Conservation (phyloP, 1,140 invertebrate species). For the Panulirus ornatus region DNA sequence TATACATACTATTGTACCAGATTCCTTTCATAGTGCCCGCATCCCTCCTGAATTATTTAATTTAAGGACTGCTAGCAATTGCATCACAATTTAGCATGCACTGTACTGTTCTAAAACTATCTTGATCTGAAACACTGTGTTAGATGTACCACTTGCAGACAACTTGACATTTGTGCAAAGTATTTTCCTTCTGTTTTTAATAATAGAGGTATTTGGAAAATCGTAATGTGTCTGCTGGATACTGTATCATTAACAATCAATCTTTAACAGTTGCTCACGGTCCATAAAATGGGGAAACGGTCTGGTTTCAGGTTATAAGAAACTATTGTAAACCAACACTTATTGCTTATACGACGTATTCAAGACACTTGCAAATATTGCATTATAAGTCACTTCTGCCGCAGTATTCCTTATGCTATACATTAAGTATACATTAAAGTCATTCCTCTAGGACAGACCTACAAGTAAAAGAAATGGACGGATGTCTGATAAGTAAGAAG, state of each 20-base stretch:
- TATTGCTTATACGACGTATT: neutral
- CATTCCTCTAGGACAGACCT: neutral
- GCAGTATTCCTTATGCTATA: conserved; percentile 46
- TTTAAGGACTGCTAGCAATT: neutral
- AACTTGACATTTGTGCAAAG: no score
- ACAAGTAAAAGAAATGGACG: conserved; percentile 34
- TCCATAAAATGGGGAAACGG: conserved; percentile 24
- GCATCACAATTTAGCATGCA: no score
- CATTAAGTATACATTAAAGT: conserved; percentile 19
- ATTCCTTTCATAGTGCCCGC: neutral
- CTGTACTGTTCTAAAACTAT: no score
- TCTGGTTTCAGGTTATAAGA: conserved; percentile 6
- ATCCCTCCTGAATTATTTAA: conserved; percentile 14
- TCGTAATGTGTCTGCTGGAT: no score
- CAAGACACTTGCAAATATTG: conserved; percentile 31
- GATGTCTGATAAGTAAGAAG: conserved; percentile 48
- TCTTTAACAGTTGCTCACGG: neutral
- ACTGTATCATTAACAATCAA: no score
- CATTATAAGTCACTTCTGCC: conserved; percentile 65
- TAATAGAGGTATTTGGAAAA: no score
- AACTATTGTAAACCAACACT: conserved; percentile 44
- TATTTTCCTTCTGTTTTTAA: no score
- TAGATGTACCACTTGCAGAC: no score
- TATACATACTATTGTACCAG: neutral
- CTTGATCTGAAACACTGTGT: no score